These are phyloP conservation scores for Oithona nana DNA, from an alignment of 2,888 invertebrate genomes.

Conservation along the genomic window DNA sequence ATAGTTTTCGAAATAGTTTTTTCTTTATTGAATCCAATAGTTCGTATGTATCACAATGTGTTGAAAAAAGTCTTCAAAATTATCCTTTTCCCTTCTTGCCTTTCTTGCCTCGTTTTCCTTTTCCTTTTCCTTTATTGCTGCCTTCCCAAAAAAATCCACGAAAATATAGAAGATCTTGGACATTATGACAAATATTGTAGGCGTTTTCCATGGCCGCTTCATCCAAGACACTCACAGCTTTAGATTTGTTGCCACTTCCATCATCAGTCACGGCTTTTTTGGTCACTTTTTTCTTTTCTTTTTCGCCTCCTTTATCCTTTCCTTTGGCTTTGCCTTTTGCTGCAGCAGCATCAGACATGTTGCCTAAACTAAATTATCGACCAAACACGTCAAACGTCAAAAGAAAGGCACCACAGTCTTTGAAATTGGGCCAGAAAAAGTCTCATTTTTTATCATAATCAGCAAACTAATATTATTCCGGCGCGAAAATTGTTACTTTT, in stretches of 20 bases:
- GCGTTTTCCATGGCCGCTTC: constrained; percentile 84
- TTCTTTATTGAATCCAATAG: too few species aligned
- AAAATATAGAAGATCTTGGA: constrained; percentile 63
- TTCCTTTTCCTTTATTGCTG: constrained; percentile 61
- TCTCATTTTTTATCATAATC: too few species aligned
- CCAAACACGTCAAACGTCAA: background rate
- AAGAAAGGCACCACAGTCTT: too few species aligned
- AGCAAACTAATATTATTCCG: too few species aligned
- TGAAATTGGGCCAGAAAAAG: too few species aligned
- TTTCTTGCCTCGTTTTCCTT: constrained; percentile 34
- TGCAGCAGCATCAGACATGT: background rate
- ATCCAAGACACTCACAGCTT: constrained; percentile 54
- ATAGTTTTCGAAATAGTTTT: too few species aligned
- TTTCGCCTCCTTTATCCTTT: background rate
- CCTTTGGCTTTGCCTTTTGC: background rate
- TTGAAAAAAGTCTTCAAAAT: too few species aligned
- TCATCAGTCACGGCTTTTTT: background rate
- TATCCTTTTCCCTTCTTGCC: too few species aligned
- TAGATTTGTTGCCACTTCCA: background rate
- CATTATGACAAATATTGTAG: constrained; percentile 78
- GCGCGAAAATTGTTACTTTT: too few species aligned
- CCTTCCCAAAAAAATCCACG: constrained; percentile 77
- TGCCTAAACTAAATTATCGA: background rate
- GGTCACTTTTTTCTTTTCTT: background rate
- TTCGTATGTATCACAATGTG: too few species aligned